Percentiles rank a stretch among this genome's conserved stretches.
Evolutionary conservation across 2,797 vertebrate species (phyloP).

Genomic region (Peromyscus melanophrys): DNA sequence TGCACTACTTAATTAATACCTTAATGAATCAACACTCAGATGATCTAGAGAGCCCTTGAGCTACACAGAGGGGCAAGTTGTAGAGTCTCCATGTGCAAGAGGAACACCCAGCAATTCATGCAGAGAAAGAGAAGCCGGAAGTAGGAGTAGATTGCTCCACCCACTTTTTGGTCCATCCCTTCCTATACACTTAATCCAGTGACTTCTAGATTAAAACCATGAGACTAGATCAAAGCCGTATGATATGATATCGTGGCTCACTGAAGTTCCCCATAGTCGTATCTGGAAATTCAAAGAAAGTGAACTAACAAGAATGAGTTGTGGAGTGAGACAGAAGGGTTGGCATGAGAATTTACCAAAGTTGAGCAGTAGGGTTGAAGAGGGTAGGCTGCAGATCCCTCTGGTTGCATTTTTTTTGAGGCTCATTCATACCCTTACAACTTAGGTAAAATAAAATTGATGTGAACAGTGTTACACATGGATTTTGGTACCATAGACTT

Average conservation of each 20-base stretch:
- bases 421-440: neutral
- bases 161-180: neutral
- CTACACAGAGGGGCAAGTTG: neutral
- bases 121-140: neutral
- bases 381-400: neutral
- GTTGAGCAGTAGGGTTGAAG: neutral
- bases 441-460: neutral
- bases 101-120: neutral
- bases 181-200: neutral
- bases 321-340: neutral
- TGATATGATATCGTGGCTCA: neutral
- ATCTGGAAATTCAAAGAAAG: neutral
- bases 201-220: neutral
- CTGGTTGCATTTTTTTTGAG: neutral
- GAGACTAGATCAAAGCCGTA: neutral
- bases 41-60: neutral
- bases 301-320: neutral
- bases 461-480: neutral
- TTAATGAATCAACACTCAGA: neutral
- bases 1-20: constrained; percentile 61
- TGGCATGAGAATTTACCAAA: neutral
- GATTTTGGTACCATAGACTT: neutral
- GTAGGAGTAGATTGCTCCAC: accelerated
- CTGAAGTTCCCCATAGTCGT: neutral
- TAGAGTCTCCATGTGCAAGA: neutral